phyloP scores from a whole-genome alignment of 2,113 vertebrate species.

The Cebus imitator region DNA sequence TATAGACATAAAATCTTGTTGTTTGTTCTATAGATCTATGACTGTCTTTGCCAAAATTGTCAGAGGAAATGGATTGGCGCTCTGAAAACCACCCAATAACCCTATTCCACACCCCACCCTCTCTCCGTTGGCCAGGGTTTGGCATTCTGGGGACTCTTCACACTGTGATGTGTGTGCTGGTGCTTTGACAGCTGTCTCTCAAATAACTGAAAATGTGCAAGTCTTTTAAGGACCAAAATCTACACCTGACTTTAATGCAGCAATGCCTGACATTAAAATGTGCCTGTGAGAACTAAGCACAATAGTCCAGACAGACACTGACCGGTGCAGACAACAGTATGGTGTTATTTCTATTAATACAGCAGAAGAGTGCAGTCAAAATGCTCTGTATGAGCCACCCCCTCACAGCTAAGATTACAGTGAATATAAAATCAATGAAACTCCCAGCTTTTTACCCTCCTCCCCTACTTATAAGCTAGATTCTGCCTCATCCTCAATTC shows the following conservation, averaged over 20 bases:
- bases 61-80: not conserved
- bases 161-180: not conserved
- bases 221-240: not conserved
- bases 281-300: not conserved
- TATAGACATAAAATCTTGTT: not conserved
- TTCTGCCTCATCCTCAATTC: not conserved
- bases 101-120: not conserved
- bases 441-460: not conserved
- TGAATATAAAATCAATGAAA: not conserved
- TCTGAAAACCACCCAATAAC: not conserved
- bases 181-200: not conserved
- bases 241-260: not conserved
- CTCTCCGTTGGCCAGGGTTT: not conserved
- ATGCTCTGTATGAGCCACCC: not conserved
- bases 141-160: not conserved
- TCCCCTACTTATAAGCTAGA: not conserved
- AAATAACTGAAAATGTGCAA: not conserved
- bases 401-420: not conserved
- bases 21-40: not conserved
- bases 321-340: not conserved
- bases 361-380: fast-evolving
- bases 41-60: not conserved
- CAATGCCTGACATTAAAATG: not conserved
- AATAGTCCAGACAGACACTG: not conserved
- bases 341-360: not conserved